A percentile compares a stretch with the other conserved stretches of the same genome.
phyloP scores from a whole-genome alignment of 2,888 invertebrate species.

The Cheiracanthium punctorium region DNA sequence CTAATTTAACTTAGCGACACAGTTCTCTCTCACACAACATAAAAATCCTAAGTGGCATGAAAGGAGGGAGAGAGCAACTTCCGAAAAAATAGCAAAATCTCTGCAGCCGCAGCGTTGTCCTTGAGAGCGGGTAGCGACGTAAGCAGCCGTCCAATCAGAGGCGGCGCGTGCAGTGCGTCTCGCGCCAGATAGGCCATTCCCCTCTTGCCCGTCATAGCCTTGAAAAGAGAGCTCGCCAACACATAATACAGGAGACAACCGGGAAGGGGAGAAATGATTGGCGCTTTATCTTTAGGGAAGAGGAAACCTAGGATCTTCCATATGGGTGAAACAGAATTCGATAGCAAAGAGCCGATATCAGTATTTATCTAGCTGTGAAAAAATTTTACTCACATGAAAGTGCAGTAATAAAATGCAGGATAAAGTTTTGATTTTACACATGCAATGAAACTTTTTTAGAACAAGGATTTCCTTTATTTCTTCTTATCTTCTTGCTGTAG shows the following conservation, averaged over 20 bases:
- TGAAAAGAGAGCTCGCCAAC: conserved; percentile 40
- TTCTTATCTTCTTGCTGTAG: too few species aligned
- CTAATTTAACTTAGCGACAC: neutral
- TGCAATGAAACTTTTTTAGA: too few species aligned
- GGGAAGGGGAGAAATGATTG: neutral
- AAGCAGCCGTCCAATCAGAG: conserved; percentile 45
- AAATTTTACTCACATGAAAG: too few species aligned
- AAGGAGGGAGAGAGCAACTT: neutral
- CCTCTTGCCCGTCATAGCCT: conserved; percentile 53
- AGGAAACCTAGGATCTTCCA: too few species aligned
- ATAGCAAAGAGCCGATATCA: too few species aligned
- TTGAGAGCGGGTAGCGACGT: conserved; percentile 32
- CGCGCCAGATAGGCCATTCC: conserved; percentile 60
- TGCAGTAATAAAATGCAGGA: too few species aligned
- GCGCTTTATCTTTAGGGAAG: neutral
- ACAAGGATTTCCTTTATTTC: too few species aligned
- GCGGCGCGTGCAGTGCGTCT: conserved; percentile 50
- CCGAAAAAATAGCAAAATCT: neutral
- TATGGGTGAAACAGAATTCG: too few species aligned
- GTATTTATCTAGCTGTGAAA: too few species aligned
- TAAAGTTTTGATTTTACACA: too few species aligned
- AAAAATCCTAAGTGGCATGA: neutral
- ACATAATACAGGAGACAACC: neutral
- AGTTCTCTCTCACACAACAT: neutral
- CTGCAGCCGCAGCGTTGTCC: conserved; percentile 23